phyloP scores from a whole-genome alignment of 2,113 vertebrate genomes.

The Trinectes maculatus region DNA sequence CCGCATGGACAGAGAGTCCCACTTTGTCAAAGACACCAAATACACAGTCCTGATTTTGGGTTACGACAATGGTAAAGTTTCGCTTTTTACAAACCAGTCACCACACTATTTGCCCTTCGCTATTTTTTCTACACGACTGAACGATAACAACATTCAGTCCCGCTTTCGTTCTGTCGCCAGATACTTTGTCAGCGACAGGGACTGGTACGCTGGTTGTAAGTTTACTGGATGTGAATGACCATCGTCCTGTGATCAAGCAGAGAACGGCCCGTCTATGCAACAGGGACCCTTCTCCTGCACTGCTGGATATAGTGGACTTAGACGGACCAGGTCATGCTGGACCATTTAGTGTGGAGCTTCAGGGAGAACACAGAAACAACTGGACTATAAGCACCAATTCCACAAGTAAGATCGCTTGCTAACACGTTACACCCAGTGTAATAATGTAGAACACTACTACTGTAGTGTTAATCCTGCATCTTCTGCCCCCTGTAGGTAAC shows the following conservation, averaged over 20 bases:
- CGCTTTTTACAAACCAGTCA: not conserved
- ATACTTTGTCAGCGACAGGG: slow-evolving; percentile 67
- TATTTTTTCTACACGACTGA: not conserved
- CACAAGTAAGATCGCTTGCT: slow-evolving; percentile 33
- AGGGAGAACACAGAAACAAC: slow-evolving; percentile 40
- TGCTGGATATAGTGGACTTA: slow-evolving; percentile 56
- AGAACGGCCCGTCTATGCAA: slow-evolving; percentile 51
- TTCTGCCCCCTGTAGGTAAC: slow-evolving; percentile 12
- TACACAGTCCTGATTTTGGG: slow-evolving; percentile 86
- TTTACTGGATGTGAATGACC: slow-evolving; percentile 75
- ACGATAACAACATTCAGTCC: not conserved
- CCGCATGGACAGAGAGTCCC: slow-evolving; percentile 84
- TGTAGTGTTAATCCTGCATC: not conserved
- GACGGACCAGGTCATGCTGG: slow-evolving; percentile 58
- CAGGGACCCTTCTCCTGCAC: slow-evolving; percentile 37
- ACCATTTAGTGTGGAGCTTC: slow-evolving; percentile 61
- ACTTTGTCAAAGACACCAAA: slow-evolving; percentile 76
- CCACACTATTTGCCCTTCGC: not conserved
- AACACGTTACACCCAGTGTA: not conserved
- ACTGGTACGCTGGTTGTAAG: slow-evolving; percentile 76
- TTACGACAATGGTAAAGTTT: slow-evolving; percentile 82
- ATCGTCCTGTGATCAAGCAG: slow-evolving; percentile 63
- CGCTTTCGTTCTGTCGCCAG: slow-evolving; percentile 32
- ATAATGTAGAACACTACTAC: not conserved
- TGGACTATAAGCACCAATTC: slow-evolving; percentile 61